Conservation (phyloP, 2,888 invertebrate species). For the Hirtodrosophila trivittata region DNA sequence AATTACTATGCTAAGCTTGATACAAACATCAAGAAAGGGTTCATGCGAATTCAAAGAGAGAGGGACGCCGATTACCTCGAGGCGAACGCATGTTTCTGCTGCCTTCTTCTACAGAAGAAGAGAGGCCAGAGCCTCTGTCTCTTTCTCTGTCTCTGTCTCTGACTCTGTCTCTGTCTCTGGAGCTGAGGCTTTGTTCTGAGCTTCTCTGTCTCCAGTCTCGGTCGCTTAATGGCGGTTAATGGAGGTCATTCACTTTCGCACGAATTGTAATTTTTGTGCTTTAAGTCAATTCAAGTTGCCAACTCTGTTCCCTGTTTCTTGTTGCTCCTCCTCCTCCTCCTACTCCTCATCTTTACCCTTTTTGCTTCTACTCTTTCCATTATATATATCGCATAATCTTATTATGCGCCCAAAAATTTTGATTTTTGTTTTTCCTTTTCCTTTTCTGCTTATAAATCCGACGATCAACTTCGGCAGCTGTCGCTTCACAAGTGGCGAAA, state of each 20-base stretch:
- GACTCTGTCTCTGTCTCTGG: slow-evolving; percentile 1
- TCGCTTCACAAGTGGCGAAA: slow-evolving; percentile 39
- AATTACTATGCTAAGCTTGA: slow-evolving; percentile 75
- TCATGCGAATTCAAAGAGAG: slow-evolving; percentile 61
- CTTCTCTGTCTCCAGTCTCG: slow-evolving; percentile 13
- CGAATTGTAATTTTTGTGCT: slow-evolving; percentile 81
- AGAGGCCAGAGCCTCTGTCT: background rate
- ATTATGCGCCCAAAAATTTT: slow-evolving; percentile 61
- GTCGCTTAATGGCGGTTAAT: slow-evolving; percentile 83
- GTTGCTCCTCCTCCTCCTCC: slow-evolving; percentile 20
- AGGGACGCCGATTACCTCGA: slow-evolving; percentile 12
- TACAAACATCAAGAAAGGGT: slow-evolving; percentile 50
- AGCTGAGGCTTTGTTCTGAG: slow-evolving; percentile 40
- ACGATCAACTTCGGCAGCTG: slow-evolving; percentile 41
- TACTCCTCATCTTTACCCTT: slow-evolving; percentile 18
- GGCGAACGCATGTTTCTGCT: slow-evolving; percentile 37
- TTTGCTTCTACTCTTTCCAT: slow-evolving; percentile 1
- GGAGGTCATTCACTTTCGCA: slow-evolving; percentile 84
- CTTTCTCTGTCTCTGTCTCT: background rate
- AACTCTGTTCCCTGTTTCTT: slow-evolving; percentile 52
- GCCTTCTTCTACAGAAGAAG: slow-evolving; percentile 26
- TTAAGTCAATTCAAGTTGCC: slow-evolving; percentile 70
- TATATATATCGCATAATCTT: slow-evolving; percentile 60
- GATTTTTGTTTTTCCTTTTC: slow-evolving; percentile 13
- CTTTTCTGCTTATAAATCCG: slow-evolving; percentile 49